phyloP scores from a whole-genome alignment of 2,797 vertebrate genomes.

The Vireo griseus region DNA sequence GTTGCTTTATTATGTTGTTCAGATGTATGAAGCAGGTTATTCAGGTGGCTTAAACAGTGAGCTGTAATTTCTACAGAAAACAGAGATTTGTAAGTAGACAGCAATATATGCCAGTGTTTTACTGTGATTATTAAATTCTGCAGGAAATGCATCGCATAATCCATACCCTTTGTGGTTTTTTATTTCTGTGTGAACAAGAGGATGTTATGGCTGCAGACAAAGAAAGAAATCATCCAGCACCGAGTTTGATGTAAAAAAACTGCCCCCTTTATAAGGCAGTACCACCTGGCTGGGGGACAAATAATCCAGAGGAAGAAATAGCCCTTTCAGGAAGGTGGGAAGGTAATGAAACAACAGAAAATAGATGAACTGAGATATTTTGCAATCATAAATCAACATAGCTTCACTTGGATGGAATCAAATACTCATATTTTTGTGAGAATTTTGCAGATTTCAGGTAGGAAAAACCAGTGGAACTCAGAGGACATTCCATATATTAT shows the following conservation, averaged over 20 bases:
- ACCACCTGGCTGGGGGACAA: neutral
- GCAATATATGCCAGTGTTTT: slow-evolving; percentile 61
- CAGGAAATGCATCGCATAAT: slow-evolving; percentile 41
- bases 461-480: neutral
- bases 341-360: neutral
- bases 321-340: neutral
- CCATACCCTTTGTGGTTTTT: slow-evolving; percentile 33
- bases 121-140: slow-evolving; percentile 68
- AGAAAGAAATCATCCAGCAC: slow-evolving; percentile 14
- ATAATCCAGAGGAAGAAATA: neutral
- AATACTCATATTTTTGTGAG: neutral
- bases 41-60: slow-evolving; percentile 61
- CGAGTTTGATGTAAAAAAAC: neutral
- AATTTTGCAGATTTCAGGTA: neutral
- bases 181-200: neutral
- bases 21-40: slow-evolving; percentile 54
- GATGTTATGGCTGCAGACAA: neutral
- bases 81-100: slow-evolving; percentile 61
- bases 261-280: neutral
- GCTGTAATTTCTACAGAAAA: slow-evolving; percentile 69
- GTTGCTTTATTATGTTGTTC: slow-evolving; percentile 45
- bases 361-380: neutral
- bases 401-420: neutral
- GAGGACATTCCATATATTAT: neutral
- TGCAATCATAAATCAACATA: neutral